Conservation (phyloP, 2,113 vertebrate genomes). For the Eubucco bourcierii region DNA sequence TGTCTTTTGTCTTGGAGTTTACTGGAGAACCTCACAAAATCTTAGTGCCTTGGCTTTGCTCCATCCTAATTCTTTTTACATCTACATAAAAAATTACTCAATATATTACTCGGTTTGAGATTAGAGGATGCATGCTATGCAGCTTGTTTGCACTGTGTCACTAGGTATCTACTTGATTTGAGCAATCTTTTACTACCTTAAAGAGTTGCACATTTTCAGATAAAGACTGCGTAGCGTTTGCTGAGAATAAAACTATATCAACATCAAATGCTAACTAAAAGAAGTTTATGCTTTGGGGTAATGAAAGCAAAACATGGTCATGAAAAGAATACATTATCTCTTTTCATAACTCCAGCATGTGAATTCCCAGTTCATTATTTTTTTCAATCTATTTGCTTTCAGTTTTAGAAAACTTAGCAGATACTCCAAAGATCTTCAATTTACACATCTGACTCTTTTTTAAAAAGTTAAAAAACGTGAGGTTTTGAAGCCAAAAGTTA, state of each 20-base stretch:
- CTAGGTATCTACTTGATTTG: neutral
- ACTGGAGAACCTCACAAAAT: neutral
- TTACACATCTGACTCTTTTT: neutral
- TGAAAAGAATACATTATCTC: neutral
- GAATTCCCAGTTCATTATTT: neutral
- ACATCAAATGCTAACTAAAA: neutral
- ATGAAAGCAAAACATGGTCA: neutral
- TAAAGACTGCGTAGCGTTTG: neutral
- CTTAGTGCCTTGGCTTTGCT: neutral
- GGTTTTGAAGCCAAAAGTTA: neutral
- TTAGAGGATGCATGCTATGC: neutral
- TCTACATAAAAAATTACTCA: neutral
- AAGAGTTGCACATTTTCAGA: neutral
- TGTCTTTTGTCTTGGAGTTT: neutral
- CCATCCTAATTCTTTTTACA: neutral
- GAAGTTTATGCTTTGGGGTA: neutral
- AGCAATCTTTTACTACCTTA: neutral
- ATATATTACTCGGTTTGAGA: neutral
- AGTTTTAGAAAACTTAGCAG: neutral
- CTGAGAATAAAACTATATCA: neutral
- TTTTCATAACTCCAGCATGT: neutral
- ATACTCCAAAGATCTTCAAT: neutral
- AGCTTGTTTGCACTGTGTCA: neutral
- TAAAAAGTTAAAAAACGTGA: neutral
- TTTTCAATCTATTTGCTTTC: neutral